Conservation (phyloP, 2,797 vertebrate species). For the Eulemur coronatus region DNA sequence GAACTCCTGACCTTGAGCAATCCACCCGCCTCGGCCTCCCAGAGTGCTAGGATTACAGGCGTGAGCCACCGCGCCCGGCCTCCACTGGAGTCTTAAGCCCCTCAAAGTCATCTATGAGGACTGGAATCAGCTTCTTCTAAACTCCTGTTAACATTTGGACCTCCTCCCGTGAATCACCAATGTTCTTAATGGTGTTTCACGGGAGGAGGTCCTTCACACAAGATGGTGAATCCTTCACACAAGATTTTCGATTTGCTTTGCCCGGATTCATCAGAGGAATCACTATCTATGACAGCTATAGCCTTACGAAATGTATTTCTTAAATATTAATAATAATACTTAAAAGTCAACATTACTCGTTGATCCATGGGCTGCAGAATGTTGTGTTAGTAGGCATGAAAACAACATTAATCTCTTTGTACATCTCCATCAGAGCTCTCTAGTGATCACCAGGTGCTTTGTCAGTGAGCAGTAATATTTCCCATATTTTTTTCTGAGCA, state of each 20-base stretch:
- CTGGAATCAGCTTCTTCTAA: neutral
- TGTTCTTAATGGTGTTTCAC: neutral
- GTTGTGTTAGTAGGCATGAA: neutral
- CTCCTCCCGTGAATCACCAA: neutral
- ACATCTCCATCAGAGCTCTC: neutral
- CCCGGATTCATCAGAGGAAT: neutral
- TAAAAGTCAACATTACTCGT: neutral
- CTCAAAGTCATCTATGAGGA: neutral
- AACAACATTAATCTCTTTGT: neutral
- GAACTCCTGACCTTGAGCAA: no score
- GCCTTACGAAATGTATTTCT: neutral
- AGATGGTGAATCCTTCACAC: neutral
- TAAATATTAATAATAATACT: neutral
- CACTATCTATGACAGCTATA: neutral
- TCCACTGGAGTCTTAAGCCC: neutral
- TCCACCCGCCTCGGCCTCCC: no score
- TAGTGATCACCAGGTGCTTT: neutral
- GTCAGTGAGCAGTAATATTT: neutral
- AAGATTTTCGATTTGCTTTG: neutral
- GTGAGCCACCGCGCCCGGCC: no score
- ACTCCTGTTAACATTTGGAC: neutral
- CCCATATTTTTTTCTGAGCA: neutral
- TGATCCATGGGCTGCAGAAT: neutral
- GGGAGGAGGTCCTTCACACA: no score
- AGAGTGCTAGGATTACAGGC: no score